Evolutionary conservation across 1,140 invertebrate species (phyloP).

Genomic region (Micrasema longulum): DNA sequence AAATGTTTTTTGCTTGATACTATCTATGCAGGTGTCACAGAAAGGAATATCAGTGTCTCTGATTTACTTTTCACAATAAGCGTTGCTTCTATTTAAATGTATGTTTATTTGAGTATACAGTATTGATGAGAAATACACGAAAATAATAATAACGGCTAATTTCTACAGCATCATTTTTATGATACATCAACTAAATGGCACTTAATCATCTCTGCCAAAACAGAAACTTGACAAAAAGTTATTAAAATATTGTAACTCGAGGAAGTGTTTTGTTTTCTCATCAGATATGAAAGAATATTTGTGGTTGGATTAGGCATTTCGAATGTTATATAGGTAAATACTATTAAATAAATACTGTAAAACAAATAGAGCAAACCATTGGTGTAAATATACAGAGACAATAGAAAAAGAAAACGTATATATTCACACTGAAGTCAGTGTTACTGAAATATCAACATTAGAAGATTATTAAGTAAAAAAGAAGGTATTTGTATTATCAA

Average conservation of each 20-base stretch:
- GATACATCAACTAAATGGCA: no score
- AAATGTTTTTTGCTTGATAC: conserved; percentile 50
- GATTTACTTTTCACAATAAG: conserved; percentile 33
- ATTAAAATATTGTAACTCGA: no score
- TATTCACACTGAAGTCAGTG: conserved; percentile 49
- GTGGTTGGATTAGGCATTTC: no score
- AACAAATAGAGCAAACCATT: conserved; percentile 27
- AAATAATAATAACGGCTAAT: no score
- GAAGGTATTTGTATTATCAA: conserved; percentile 56
- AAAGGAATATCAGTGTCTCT: conserved; percentile 45
- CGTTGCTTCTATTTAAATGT: conserved; percentile 32
- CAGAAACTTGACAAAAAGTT: no score
- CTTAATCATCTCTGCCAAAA: no score
- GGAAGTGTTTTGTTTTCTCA: no score
- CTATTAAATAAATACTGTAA: not conserved
- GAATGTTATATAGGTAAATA: no score
- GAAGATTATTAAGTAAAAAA: conserved; percentile 39
- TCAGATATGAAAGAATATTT: no score
- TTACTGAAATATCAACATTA: conserved; percentile 44
- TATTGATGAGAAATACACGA: no score
- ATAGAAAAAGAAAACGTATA: conserved; percentile 45
- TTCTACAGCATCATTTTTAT: no score
- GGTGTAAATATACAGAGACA: conserved; percentile 18
- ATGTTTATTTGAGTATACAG: no score
- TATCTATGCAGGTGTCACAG: conserved; percentile 32